Conservation (phyloP, 2,797 vertebrate genomes). For the Esox lucius region DNA sequence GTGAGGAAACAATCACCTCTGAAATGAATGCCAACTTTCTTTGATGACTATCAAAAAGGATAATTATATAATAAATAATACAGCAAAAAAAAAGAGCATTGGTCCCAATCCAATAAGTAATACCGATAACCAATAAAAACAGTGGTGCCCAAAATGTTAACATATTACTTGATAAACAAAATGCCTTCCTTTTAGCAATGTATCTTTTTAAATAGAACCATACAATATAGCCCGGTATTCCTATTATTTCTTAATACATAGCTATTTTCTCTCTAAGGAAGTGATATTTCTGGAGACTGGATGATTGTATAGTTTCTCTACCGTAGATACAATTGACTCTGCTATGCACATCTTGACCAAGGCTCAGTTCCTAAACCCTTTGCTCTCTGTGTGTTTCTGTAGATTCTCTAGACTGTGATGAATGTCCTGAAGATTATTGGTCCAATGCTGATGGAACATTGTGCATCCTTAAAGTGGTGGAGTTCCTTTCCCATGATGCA, state of each 20-base stretch:
- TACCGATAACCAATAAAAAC: no score
- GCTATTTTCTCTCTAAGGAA: no score
- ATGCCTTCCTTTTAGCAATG: no score
- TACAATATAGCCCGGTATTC: no score
- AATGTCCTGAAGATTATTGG: slow-evolving; percentile 71
- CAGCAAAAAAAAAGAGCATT: slow-evolving; percentile 9
- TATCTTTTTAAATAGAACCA: no score
- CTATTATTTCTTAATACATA: no score
- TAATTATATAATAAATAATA: not conserved
- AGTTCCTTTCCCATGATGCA: slow-evolving; percentile 69
- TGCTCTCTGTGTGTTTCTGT: slow-evolving; percentile 4
- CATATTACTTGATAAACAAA: no score
- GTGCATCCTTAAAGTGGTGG: slow-evolving; percentile 70
- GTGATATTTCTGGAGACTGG: no score
- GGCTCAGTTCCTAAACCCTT: not conserved
- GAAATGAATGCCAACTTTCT: not conserved
- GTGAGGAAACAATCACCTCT: slow-evolving; percentile 41
- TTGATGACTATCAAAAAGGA: not conserved
- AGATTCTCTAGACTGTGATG: slow-evolving; percentile 72
- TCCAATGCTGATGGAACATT: slow-evolving; percentile 65
- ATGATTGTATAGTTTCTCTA: not conserved
- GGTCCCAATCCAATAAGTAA: no score
- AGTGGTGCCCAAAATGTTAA: no score
- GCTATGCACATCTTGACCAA: not conserved
- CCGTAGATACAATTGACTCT: not conserved